Evolutionary conservation across 2,888 invertebrate species (phyloP).

Genomic region (Galerucella nymphaeae): DNA sequence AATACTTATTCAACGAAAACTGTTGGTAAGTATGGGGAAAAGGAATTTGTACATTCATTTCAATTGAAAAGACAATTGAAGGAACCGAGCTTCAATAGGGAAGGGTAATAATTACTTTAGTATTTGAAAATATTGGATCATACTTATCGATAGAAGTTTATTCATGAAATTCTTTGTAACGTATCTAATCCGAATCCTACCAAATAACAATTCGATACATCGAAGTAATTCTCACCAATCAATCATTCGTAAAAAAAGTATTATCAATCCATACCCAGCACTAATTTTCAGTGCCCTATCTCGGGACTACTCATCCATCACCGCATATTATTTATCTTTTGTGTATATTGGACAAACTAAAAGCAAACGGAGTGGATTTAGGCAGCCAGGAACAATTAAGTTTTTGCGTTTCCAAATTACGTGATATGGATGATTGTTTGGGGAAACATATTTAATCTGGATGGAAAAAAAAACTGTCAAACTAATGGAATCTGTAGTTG

Average conservation of each 20-base stretch:
- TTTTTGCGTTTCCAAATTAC: neutral
- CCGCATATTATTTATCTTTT: slow-evolving; percentile 3
- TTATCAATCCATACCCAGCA: slow-evolving; percentile 24
- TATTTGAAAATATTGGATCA: too few relatives aligned
- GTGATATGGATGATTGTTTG: too few relatives aligned
- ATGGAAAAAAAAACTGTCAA: too few relatives aligned
- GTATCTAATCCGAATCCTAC: neutral
- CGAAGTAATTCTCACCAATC: slow-evolving; percentile 20
- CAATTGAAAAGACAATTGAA: too few relatives aligned
- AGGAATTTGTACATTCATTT: too few relatives aligned
- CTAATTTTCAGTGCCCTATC: slow-evolving; percentile 20
- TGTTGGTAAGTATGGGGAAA: too few relatives aligned
- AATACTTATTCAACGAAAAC: too few relatives aligned
- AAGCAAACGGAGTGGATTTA: slow-evolving; percentile 3
- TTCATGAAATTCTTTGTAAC: neutral
- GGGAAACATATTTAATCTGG: too few relatives aligned
- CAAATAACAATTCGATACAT: neutral
- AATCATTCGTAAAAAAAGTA: slow-evolving; percentile 23
- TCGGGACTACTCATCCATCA: slow-evolving; percentile 16
- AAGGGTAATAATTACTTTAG: too few relatives aligned
- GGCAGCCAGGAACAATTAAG: neutral
- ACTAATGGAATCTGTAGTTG: too few relatives aligned
- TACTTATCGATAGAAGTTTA: too few relatives aligned
- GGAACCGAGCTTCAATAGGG: too few relatives aligned
- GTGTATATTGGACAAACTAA: slow-evolving; percentile 2